Evolutionary conservation across 2,113 vertebrate genomes (phyloP).

Genomic region (Melanostigma gelatinosum): DNA sequence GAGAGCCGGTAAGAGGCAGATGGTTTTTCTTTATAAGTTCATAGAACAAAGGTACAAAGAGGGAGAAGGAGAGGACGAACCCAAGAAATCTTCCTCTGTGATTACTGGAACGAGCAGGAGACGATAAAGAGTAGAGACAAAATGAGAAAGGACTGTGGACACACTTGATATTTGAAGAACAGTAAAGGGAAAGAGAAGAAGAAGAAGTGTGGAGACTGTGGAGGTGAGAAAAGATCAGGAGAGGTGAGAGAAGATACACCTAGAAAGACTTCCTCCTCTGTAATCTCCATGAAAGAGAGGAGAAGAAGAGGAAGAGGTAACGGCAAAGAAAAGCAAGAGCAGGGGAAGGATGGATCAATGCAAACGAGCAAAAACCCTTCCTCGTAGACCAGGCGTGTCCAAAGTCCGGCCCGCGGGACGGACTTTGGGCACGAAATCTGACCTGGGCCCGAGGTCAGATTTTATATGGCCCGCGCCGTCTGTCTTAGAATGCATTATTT

Average conservation of each 20-base stretch:
- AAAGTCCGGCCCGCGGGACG: too few species aligned
- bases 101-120: neutral
- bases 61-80: too few species aligned
- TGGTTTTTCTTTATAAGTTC: too few species aligned
- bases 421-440: too few species aligned
- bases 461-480: too few species aligned
- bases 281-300: neutral
- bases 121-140: too few species aligned
- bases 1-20: too few species aligned
- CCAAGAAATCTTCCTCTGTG: too few species aligned
- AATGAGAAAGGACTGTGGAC: too few species aligned
- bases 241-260: neutral
- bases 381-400: neutral
- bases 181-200: too few species aligned
- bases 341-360: neutral
- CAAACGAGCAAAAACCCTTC: neutral
- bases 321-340: neutral
- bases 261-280: neutral
- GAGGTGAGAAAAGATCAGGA: neutral
- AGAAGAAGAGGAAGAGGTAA: neutral
- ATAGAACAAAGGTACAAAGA: neutral
- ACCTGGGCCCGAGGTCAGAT: too few species aligned
- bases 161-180: neutral
- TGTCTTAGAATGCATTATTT: too few species aligned
- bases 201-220: neutral